Evolutionary conservation across 2,113 vertebrate species (phyloP), one percentile per base, ranked within the genome.

Genomic region (Sylvilagus bachmani): DNA sequence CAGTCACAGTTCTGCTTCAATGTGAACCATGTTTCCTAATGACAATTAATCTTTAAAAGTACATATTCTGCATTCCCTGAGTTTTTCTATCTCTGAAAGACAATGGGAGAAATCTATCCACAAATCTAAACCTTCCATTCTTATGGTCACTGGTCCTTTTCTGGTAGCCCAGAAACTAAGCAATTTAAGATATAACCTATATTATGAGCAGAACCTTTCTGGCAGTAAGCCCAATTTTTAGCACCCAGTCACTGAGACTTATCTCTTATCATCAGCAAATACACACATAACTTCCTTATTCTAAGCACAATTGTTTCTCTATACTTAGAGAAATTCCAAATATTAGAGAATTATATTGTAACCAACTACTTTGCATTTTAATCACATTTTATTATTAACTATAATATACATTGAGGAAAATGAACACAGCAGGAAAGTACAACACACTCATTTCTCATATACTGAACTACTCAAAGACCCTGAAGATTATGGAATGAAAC

Each of bases 401-500:
- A 36, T 51, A 74, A 73, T 75, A 89, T 77, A 55, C 14, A 49
- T 33, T 12, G 33, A 81, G 10, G 31, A 66, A 81, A 94, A 90
- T 92, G 10, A 70, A 36, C 27, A 61, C 90, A 79, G 77, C 27
- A 77, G 36, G 49, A 67, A 69, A 33, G 31, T 62, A 79, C 9
- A 92, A 5, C 27, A 80, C 53, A 85, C 1, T 66, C 22, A 11
- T 84, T 85, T 90, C 58, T 94, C 89, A 92, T 49, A 27, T 12
- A 90, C 58, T 64, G 71, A 75, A 89, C 67, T 74, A 91, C 38
- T 90, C 80, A 33, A 10, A 84, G 53, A 92, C 36, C 31, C 38
- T 94, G n/a, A 95, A 92, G 67, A 64, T 75, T 87, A 75, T 75
- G 58, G 31, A 33, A 66, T 95, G 89, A 90, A 92, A 88, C n/a